Percentiles rank a stretch among this genome's conserved stretches.
Evolutionary conservation across 2,888 invertebrate species (phyloP).

Genomic region (Ariolimax columbianus): DNA sequence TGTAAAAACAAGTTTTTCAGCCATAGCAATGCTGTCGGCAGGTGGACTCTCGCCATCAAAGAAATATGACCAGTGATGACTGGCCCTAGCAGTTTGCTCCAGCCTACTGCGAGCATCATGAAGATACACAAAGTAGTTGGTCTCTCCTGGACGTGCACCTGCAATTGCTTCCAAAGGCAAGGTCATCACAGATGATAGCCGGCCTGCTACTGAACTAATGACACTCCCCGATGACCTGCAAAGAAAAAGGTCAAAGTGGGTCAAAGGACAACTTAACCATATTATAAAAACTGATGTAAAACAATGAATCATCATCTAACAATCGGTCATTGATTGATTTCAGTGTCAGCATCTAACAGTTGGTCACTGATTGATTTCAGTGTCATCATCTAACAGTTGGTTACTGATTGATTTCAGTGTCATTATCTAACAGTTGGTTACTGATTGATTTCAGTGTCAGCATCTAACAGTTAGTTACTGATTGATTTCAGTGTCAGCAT

Average conservation of each 20-base stretch:
- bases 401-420: too few species aligned
- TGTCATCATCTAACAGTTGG: too few species aligned
- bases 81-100: conserved; percentile 86
- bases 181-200: neutral
- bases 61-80: conserved; percentile 87
- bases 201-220: neutral
- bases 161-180: neutral
- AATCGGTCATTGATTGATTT: too few species aligned
- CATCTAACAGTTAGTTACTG: too few species aligned
- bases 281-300: too few species aligned
- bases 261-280: too few species aligned
- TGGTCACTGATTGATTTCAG: too few species aligned
- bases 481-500: too few species aligned
- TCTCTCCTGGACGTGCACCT: conserved; percentile 57
- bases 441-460: too few species aligned
- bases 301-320: too few species aligned
- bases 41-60: conserved; percentile 85
- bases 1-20: neutral
- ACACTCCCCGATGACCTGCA: neutral
- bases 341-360: too few species aligned
- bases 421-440: too few species aligned
- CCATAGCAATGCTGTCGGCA: conserved; percentile 56
- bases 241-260: neutral
- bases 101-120: conserved; percentile 90
- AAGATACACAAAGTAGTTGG: conserved; percentile 83